These are phyloP conservation scores for Sinocyclocheilus anshuiensis DNA, from an alignment of 2,113 vertebrate species.

Conservation along the genomic window DNA sequence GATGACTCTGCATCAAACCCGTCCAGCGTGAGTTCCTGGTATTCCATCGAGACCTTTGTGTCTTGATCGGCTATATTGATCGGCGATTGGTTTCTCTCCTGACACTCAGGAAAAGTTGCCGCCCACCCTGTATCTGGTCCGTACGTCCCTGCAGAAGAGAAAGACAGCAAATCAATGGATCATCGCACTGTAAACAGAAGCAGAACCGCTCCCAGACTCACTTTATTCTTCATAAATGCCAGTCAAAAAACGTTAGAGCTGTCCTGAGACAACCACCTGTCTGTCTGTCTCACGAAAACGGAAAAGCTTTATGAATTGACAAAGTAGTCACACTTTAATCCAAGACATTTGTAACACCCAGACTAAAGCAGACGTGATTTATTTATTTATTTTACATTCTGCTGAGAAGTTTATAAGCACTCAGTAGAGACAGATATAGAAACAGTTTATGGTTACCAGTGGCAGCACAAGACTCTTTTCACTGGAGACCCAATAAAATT, in stretches of 20 bases:
- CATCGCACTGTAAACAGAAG: slow-evolving; percentile 14
- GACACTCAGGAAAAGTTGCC: slow-evolving; percentile 84
- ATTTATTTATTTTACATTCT: not conserved
- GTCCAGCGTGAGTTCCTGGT: slow-evolving; percentile 89
- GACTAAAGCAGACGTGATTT: not conserved
- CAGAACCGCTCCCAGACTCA: not conserved
- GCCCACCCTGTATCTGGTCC: slow-evolving; percentile 93
- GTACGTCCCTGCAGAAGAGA: slow-evolving; percentile 80
- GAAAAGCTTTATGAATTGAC: slow-evolving; percentile 5
- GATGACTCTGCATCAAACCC: slow-evolving; percentile 91
- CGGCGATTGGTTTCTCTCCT: slow-evolving; percentile 89
- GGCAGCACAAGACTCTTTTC: not conserved
- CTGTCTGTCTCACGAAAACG: slow-evolving; percentile 5
- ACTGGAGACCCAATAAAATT: not conserved
- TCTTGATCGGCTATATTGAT: slow-evolving; percentile 88
- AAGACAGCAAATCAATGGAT: slow-evolving; percentile 44
- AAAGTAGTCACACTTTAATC: slow-evolving; percentile 38
- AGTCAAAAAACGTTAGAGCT: slow-evolving; percentile 30
- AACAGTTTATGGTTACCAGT: not conserved
- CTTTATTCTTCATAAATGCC: slow-evolving; percentile 1
- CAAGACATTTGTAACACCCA: slow-evolving; percentile 38
- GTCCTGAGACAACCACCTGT: slow-evolving; percentile 6
- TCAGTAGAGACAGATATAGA: not conserved
- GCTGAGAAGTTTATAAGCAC: not conserved
- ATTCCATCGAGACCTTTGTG: slow-evolving; percentile 82